Percentiles rank a stretch among this genome's conserved stretches.
These are phyloP conservation scores for Gopherus flavomarginatus DNA, from an alignment of 2,113 vertebrate genomes.

Conservation along the genomic window DNA sequence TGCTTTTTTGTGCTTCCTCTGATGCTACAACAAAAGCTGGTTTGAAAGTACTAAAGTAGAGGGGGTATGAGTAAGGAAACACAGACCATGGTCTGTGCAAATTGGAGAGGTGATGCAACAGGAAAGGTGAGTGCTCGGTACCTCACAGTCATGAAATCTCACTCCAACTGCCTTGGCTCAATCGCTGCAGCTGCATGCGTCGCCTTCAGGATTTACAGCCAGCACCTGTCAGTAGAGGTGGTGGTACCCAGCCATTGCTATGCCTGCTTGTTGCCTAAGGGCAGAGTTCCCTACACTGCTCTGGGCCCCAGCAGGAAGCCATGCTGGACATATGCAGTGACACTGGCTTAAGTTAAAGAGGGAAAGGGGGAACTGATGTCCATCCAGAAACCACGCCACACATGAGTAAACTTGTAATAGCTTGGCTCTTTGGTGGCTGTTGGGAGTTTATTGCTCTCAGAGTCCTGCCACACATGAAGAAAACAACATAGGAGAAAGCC, in stretches of 20 bases:
- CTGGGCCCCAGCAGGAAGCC: not conserved
- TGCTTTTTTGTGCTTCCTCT: not conserved
- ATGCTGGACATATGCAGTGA: not conserved
- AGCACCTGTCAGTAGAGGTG: not conserved
- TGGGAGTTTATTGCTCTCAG: too few relatives aligned
- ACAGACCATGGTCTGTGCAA: not conserved
- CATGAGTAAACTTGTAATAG: not conserved
- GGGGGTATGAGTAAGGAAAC: not conserved
- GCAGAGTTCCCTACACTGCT: not conserved
- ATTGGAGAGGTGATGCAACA: not conserved
- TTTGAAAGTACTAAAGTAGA: not conserved
- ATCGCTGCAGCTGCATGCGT: not conserved
- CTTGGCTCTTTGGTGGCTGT: not conserved
- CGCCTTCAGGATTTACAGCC: not conserved
- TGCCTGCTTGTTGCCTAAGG: not conserved
- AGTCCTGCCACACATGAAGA: too few relatives aligned
- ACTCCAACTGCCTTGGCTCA: not conserved
- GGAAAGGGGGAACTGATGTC: too few relatives aligned
- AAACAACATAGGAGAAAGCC: too few relatives aligned
- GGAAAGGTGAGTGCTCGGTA: not conserved
- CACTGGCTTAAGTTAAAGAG: not conserved
- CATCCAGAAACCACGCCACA: not conserved
- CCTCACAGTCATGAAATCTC: not conserved
- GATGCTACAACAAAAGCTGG: not conserved
- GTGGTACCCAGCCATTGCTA: not conserved